A percentile compares a stretch with the other conserved stretches of the same genome.
Conservation (phyloP, 2,888 invertebrate genomes). For the Corbicula japonica region DNA sequence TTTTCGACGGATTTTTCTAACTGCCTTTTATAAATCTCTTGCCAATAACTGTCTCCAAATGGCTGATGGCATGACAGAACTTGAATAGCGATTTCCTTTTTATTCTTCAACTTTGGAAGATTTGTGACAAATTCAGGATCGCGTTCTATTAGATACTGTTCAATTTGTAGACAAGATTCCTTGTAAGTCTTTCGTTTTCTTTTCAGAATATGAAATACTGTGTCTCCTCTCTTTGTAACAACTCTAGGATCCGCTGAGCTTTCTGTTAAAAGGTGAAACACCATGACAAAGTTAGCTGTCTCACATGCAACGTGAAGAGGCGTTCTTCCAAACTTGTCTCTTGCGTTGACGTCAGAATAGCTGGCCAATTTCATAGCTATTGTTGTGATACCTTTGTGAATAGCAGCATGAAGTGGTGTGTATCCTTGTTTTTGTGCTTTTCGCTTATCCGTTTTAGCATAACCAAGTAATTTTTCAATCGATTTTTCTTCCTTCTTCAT, state of each 20-base stretch:
- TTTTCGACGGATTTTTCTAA: too few relatives aligned
- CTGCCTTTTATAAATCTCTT: too few relatives aligned
- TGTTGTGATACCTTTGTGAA: not conserved
- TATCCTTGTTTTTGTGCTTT: slow-evolving; percentile 23
- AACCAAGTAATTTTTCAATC: not conserved
- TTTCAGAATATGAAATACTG: slow-evolving; percentile 21
- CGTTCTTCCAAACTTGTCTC: slow-evolving; percentile 35
- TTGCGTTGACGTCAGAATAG: slow-evolving; percentile 18
- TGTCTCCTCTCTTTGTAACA: slow-evolving; percentile 24
- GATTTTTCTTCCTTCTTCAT: not conserved
- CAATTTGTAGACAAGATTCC: too few relatives aligned
- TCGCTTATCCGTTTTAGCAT: slow-evolving; percentile 5
- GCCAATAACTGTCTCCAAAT: too few relatives aligned
- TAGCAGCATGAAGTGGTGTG: slow-evolving; percentile 32
- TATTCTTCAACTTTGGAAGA: too few relatives aligned
- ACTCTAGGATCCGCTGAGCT: slow-evolving; percentile 17
- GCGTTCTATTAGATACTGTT: too few relatives aligned
- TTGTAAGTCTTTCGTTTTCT: too few relatives aligned
- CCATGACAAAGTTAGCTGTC: slow-evolving; percentile 3
- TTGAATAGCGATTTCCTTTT: too few relatives aligned
- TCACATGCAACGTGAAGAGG: slow-evolving; percentile 27
- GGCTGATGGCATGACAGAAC: too few relatives aligned
- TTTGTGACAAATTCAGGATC: too few relatives aligned
- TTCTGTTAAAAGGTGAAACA: not conserved
- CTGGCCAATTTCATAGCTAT: not conserved